A percentile compares a stretch with the other conserved stretches of the same genome.
Evolutionary conservation across 2,888 invertebrate genomes (phyloP).

Genomic region (Drosophila prolongata): DNA sequence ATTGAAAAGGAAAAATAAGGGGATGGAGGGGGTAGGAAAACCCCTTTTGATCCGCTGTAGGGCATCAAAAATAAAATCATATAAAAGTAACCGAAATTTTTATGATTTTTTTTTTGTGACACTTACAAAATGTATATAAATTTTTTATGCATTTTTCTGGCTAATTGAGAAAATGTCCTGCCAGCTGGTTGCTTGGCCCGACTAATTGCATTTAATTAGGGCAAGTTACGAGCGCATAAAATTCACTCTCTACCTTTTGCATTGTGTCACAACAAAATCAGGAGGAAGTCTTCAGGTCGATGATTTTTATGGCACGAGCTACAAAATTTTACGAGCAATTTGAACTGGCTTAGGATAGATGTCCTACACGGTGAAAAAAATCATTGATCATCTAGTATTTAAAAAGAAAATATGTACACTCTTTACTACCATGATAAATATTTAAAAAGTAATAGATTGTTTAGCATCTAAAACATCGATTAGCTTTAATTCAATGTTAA

Average conservation of each 20-base stretch:
- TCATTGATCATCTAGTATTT: no score
- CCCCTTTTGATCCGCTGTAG: conserved; percentile 25
- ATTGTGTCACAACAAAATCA: conserved; percentile 67
- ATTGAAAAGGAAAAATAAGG: conserved; percentile 33
- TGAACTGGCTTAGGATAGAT: conserved; percentile 25
- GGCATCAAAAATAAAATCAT: conserved; percentile 25
- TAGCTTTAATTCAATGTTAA: no score
- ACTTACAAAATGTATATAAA: conserved; percentile 39
- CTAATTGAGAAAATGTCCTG: conserved; percentile 51
- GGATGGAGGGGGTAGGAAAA: conserved; percentile 10
- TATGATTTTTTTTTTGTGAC: conserved; percentile 66
- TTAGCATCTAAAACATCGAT: no score
- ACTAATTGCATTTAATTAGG: conserved; percentile 76
- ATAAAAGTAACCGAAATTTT: conserved; percentile 38
- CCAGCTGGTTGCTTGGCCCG: conserved; percentile 34
- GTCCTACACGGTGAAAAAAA: conserved; percentile 10
- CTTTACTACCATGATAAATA: background rate
- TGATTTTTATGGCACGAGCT: conserved; percentile 69
- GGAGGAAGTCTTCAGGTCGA: conserved; percentile 53
- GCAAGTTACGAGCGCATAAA: conserved; percentile 61
- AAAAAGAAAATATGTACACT: background rate
- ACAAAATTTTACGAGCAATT: conserved; percentile 66
- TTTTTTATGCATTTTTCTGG: conserved; percentile 63
- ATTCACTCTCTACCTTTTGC: conserved; percentile 36
- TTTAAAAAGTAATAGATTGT: no score